Percentiles rank a stretch among this genome's conserved stretches.
phyloP scores from a whole-genome alignment of 1,140 invertebrate genomes.

The Vollenhovia emeryi region DNA sequence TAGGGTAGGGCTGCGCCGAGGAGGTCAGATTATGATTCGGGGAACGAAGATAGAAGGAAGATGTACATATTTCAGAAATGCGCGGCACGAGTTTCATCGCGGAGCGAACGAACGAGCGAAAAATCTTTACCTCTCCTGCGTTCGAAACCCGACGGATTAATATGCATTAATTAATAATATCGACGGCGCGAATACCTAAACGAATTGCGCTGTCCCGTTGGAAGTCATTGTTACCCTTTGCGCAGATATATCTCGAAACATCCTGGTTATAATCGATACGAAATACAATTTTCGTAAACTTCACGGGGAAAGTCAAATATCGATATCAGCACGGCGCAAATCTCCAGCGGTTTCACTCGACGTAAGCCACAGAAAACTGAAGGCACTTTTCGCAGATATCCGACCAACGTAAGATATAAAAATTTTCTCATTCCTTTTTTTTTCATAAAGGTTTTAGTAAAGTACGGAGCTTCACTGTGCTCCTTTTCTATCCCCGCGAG shows the following conservation, averaged over 20 bases:
- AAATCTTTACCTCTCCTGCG: neutral
- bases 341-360: slow-evolving; percentile 23
- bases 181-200: neutral
- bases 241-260: neutral
- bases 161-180: neutral
- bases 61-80: neutral
- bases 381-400: slow-evolving; percentile 46
- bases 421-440: slow-evolving; percentile 27
- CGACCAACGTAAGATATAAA: slow-evolving; percentile 38
- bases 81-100: neutral
- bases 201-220: neutral
- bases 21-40: slow-evolving; percentile 34
- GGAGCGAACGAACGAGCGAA: neutral
- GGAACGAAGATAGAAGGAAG: neutral
- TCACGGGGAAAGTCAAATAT: neutral
- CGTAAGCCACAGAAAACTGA: slow-evolving; percentile 36
- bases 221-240: neutral
- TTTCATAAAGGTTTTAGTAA: slow-evolving; percentile 23
- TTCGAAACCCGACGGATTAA: neutral
- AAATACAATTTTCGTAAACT: slow-evolving; percentile 22
- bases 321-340: neutral
- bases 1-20: slow-evolving; percentile 61
- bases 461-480: neutral
- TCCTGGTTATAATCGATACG: neutral
- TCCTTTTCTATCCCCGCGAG: slow-evolving; percentile 35